Base-by-base conservation (phyloP, 2,797 vertebrate genomes). In the Gorsachius magnificus region DNA sequence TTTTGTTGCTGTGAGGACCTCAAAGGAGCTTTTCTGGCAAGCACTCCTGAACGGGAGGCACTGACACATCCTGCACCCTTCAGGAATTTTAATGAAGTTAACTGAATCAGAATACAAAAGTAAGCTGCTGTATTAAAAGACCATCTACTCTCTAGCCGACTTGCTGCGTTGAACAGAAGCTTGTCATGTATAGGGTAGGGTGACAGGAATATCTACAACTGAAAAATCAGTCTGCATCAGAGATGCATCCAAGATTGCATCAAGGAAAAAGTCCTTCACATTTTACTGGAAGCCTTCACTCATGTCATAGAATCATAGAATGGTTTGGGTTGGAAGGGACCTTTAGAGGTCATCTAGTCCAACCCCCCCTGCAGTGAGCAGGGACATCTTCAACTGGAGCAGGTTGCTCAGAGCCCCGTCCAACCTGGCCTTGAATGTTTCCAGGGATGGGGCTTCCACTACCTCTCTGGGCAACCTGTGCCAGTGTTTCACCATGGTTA, bases 81-180 rank as follows among this genome's bases (percentile, higher is more conserved):
- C 83, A 75, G 88, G 90, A 96, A 93, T 95, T 87, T 94, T 93
- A 93, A 96, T 95, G 81, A 95, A 92, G 88, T 87, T 89, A 89
- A 60, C 85, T 2, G 3, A 18, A 60, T 68, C 69, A 9, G 80
- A 77, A 72, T 53, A 87, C 86, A 71, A 72, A 96, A 82, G 54
- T 79, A 70, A 92, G 48, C 86, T 50, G 45, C 80, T 90, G 4
- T 69, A 38, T 89, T 92, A 87, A 53, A 90, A 82, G 58, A 28
- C 54, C 48, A 50, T 90, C 45, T 48, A 58, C 66, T 82, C 75
- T 71, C 22, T 33, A 61, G 76, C 35, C 46, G 53, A 4, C 58
- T 74, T 76, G 18, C 75, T 87, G 16, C 22, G 43, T 31, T 83
- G 66, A 88, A 79, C 63, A 77, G 68, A 76, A 89, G 18, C 58